Percentiles rank a stretch among this genome's conserved stretches.
Evolutionary conservation across 2,113 vertebrate genomes (phyloP).

Genomic region (Emberiza fucata): DNA sequence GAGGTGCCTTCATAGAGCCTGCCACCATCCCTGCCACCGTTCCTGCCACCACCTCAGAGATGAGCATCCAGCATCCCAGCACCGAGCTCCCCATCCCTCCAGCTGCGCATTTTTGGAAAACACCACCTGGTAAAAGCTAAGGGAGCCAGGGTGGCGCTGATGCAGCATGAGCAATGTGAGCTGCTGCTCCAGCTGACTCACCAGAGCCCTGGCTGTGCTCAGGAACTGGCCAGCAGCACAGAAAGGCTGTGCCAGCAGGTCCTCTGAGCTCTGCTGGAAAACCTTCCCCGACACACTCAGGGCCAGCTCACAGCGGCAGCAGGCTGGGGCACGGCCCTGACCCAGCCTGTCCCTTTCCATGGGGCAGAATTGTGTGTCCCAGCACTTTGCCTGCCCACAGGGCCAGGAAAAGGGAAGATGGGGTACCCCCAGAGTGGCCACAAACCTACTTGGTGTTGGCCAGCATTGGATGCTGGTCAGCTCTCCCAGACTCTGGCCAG

Average conservation of each 20-base stretch:
- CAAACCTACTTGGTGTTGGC: rapidly evolving
- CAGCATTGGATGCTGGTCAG: neutral
- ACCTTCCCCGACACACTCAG: rapidly evolving
- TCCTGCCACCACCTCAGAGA: neutral
- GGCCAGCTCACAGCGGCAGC: neutral
- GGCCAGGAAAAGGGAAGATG: neutral
- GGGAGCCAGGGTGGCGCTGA: neutral
- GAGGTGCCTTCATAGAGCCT: neutral
- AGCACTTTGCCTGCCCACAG: rapidly evolving
- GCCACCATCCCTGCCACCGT: neutral
- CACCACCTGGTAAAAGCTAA: neutral
- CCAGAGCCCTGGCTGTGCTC: rapidly evolving
- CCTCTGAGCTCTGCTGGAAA: neutral
- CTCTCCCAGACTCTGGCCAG: neutral
- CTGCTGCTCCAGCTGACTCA: neutral
- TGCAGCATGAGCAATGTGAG: neutral
- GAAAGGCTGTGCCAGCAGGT: neutral
- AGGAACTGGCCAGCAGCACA: neutral
- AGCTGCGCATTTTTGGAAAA: neutral
- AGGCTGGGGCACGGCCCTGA: neutral
- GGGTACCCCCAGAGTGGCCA: rapidly evolving
- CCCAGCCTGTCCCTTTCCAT: neutral
- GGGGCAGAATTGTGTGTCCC: neutral
- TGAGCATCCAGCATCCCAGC: neutral
- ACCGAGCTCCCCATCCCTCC: neutral